Evolutionary conservation across 2,797 vertebrate genomes (phyloP).

Genomic region (Silurus aristotelis): DNA sequence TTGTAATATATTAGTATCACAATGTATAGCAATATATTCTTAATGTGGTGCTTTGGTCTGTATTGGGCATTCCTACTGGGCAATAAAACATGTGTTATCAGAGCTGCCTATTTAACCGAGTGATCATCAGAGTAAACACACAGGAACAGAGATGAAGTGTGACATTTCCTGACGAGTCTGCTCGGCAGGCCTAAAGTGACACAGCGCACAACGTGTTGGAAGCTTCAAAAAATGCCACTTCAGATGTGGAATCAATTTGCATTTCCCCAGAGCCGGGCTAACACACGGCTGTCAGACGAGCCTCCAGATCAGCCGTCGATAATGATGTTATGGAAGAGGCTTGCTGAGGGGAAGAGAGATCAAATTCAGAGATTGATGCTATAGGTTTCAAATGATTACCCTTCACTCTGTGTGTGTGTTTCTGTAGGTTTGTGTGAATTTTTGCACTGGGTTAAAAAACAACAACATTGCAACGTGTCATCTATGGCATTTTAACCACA

Average conservation of each 20-base stretch:
- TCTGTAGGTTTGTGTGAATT: constrained; percentile 65
- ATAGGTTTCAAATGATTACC: constrained; percentile 78
- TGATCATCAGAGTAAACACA: constrained; percentile 73
- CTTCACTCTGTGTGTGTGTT: constrained; percentile 64
- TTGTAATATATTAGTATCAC: not conserved
- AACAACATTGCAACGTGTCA: constrained; percentile 67
- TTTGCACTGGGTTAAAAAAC: constrained; percentile 72
- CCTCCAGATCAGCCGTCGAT: constrained; percentile 76
- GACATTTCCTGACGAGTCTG: constrained; percentile 81
- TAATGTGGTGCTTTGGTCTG: not conserved
- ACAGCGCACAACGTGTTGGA: constrained; percentile 73
- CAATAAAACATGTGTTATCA: constrained; percentile 66
- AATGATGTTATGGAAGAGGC: constrained; percentile 76
- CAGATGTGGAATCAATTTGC: constrained; percentile 85
- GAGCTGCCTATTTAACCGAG: constrained; percentile 66
- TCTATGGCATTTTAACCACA: constrained; percentile 67
- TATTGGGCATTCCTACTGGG: constrained; percentile 29
- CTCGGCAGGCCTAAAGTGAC: constrained; percentile 77
- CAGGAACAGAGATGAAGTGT: constrained; percentile 67
- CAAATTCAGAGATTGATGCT: constrained; percentile 78
- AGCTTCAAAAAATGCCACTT: constrained; percentile 79
- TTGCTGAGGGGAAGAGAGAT: constrained; percentile 67
- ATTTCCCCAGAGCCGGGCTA: constrained; percentile 78
- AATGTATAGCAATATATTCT: constrained; percentile 3
- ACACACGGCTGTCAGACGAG: constrained; percentile 77